Base-by-base conservation (phyloP, 2,888 invertebrate species). In the Amiota mariae region DNA sequence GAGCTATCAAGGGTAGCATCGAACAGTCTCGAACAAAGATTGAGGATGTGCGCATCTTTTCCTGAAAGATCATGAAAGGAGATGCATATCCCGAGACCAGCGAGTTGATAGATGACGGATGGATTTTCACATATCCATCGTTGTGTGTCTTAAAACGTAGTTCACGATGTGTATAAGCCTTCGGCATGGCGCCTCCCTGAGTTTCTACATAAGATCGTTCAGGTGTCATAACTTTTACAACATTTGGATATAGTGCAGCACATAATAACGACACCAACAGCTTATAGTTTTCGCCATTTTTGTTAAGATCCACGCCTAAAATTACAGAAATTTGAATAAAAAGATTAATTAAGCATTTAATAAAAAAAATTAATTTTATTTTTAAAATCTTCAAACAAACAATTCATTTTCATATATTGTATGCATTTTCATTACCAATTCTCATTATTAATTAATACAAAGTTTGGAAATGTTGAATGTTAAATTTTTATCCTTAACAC, bases 161-260 rank as follows among this genome's bases (percentile, higher is more conserved):
- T 81, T 96, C 95, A 79, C 93, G 93, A 0, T 95, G 92, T n/a
- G 91, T 92, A 0, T 93, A 92, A 73, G 93, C 92, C 11, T 94
- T 92, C 0, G 95, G 94, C 70, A 96, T 92, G 0, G 95, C 95
- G 0, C 96, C 96, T 1, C 93, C 92, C 0, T 93, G 92, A 85
- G 94, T 94, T 87, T 93, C 92, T 84, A 94, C 92, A 88, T 93
- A 96, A 0, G 94, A 93, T 85, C 95, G 95, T 81, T 94, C 94
- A 0, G 96, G 96, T 0, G 95, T 95, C 68, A 95, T 90, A 0
- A 90, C 94, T 91, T 96, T 95, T 0, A 96, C 95, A 49, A 99
- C 93, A 87, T 97, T 97, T 0, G 98, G 98, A 90, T 98, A 98
- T 20, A 97, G 91, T 0, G 98, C 97, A 1, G 97, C 97, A 87